These are phyloP conservation scores for Alethe castanea DNA, from an alignment of 2,113 vertebrate species.

Conservation along the genomic window DNA sequence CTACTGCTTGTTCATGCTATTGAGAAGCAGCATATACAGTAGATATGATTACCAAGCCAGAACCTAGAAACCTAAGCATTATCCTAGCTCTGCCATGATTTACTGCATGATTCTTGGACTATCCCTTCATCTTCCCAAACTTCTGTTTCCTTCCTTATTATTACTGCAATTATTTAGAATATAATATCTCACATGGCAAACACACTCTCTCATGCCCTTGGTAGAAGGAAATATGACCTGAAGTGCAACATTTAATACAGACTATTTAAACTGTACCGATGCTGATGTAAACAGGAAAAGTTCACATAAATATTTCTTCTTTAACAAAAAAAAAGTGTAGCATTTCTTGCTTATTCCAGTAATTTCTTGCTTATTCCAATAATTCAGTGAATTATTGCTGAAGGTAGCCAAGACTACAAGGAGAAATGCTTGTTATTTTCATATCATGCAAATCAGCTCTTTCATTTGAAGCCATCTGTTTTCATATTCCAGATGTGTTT, in stretches of 20 bases:
- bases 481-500: neutral
- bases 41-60: neutral
- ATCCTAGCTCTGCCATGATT: neutral
- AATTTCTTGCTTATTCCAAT: neutral
- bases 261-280: neutral
- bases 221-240: neutral
- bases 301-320: neutral
- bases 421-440: neutral
- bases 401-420: neutral
- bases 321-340: neutral
- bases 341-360: neutral
- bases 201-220: neutral
- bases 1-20: neutral
- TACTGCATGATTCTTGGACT: neutral
- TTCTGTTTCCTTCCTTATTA: neutral
- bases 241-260: neutral
- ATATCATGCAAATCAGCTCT: neutral
- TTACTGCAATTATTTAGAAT: neutral
- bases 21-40: neutral
- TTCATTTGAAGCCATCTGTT: neutral
- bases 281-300: neutral
- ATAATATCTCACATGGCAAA: neutral
- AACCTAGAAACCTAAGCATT: neutral
- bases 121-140: neutral
- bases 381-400: neutral